phyloP scores from a whole-genome alignment of 30 jellyfish, hydroid and myxozoan species.

The Cassiopea andromeda region DNA sequence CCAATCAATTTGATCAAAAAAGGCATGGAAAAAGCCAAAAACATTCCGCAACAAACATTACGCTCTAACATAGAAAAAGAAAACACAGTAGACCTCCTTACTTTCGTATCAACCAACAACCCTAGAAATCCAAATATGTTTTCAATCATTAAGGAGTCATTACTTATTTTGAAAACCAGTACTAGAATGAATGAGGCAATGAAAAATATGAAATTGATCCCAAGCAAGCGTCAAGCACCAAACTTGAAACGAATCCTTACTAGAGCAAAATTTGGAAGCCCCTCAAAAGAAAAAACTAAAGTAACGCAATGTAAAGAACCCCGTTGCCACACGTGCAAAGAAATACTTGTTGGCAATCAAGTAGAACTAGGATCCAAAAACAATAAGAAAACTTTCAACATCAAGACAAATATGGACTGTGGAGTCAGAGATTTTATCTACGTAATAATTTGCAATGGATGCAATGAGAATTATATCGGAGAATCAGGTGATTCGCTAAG shows the following conservation, averaged over 20 bases:
- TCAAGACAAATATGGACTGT: conserved; percentile 10
- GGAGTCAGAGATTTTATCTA: neutral
- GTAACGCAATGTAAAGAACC: neutral
- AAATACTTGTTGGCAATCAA: neutral
- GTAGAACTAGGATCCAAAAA: neutral
- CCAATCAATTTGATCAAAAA: conserved; percentile 1
- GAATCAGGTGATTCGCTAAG: too few relatives aligned
- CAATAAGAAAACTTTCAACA: neutral
- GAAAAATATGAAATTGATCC: conserved; percentile 17
- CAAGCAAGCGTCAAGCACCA: conserved; percentile 47
- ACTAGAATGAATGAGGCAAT: conserved; percentile 8
- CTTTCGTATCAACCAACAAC: conserved; percentile 35
- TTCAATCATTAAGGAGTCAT: conserved; percentile 17
- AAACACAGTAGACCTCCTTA: neutral
- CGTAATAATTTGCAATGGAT: too few relatives aligned
- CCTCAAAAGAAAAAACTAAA: neutral
- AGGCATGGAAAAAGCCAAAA: neutral
- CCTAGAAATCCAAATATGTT: conserved; percentile 44
- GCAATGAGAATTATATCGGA: too few relatives aligned
- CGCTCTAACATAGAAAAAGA: neutral
- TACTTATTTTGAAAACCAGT: conserved; percentile 27
- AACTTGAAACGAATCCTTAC: conserved; percentile 32
- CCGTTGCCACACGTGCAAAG: conserved; percentile 13
- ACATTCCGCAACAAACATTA: conserved; percentile 4
- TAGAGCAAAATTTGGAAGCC: conserved; percentile 16